Base-by-base conservation (phyloP, 2,888 invertebrate genomes). In the Helicoverpa assulta region DNA sequence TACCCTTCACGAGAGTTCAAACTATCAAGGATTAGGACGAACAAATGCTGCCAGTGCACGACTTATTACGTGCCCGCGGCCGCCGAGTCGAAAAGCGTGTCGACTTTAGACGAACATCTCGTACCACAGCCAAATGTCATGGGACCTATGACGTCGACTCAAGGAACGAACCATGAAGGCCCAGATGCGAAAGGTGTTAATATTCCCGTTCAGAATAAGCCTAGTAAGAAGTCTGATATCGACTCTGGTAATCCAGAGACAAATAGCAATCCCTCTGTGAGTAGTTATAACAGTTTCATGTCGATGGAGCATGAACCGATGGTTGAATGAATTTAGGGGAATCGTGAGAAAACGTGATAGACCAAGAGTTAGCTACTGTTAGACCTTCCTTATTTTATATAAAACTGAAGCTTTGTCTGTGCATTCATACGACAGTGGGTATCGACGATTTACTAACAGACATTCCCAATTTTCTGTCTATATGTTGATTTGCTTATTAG, bases 301-400 rank as follows among this genome's bases (percentile, higher is more conserved):
- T 88, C 90, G 3, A 58, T 81, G 14, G 87, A 86, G 3, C 88
- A 91, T 2, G 91, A 92, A 43, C 90, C 91, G 0, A 91, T 92
- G 90, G 80, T 76, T 0, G 73, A 81, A 14, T 77, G 47, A 80
- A 37, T 53, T 33, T 37, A 54, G 6, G 6, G 51, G 33, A 65
- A 61, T 62, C 52, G 55, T 76, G 61, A 18, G 43, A 58, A 54
- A 8, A 1, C 8, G 5, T 40, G 10, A 10, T 40, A 40, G 40
- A 40, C 4, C 40, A 40, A 40, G 40, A 40, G 40, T 12, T 40
- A 40, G 40, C 12, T 12, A 40, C 40, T 37, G 12, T 10, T 37
- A 37, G 37, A 37, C 12, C 1, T 37, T 33, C 33, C 7, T 8
- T 33, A 33, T 33, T 33, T 33, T 33, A 33, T 33, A 7, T 1